Percentiles rank a stretch among this genome's conserved stretches.
Conservation (phyloP, 2,888 invertebrate genomes). For the Seladonia tumulorum region DNA sequence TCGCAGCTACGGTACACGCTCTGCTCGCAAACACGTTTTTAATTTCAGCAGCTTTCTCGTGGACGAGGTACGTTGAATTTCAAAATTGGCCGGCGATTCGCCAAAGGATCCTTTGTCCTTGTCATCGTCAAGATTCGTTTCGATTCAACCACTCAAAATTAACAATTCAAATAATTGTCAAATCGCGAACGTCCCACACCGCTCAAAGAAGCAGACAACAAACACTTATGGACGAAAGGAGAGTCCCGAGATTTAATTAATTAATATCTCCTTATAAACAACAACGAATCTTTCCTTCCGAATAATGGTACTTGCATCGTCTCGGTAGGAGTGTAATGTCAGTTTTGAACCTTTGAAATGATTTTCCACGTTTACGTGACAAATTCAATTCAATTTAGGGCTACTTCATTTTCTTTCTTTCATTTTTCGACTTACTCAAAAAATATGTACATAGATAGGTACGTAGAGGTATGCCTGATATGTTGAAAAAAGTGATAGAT, state of each 20-base stretch:
- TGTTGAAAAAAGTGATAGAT: not conserved
- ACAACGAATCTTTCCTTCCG: conserved; percentile 12
- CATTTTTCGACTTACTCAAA: no score
- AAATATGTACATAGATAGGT: no score
- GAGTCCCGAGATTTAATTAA: conserved; percentile 4
- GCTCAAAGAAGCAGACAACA: conserved; percentile 19
- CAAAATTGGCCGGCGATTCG: not conserved
- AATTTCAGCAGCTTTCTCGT: not conserved
- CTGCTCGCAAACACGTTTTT: not conserved
- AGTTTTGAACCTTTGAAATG: not conserved
- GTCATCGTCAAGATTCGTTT: not conserved
- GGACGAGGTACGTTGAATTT: not conserved
- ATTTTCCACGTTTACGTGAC: not conserved
- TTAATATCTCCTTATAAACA: conserved; percentile 2
- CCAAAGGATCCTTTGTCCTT: not conserved
- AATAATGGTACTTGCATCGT: not conserved
- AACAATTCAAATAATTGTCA: not conserved
- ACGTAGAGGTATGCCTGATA: no score
- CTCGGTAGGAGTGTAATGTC: not conserved
- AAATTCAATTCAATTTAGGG: no score
- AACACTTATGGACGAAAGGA: conserved; percentile 29
- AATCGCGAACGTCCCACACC: not conserved
- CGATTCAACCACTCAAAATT: not conserved
- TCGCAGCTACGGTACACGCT: not conserved
- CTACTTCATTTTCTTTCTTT: no score